Evolutionary conservation across 1,140 invertebrate species (phyloP), one percentile per base, ranked within the genome.

Genomic region (Gonatopus flavifemur): DNA sequence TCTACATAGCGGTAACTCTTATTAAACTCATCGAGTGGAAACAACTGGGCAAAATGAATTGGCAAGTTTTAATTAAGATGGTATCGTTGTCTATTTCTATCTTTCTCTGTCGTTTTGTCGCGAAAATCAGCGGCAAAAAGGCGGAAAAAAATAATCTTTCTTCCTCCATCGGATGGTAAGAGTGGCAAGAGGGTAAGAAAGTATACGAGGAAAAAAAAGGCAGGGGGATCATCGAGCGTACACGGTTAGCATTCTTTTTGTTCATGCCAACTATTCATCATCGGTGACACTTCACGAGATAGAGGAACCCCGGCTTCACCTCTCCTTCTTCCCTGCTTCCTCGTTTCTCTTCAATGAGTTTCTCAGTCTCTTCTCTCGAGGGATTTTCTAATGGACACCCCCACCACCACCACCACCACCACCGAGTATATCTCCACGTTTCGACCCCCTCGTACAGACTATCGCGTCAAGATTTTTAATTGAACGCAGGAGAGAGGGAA

Each of bases 11-110:
- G n/a, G n/a, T n/a, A n/a, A n/a, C n/a, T n/a, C n/a, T n/a, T n/a
- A n/a, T n/a, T n/a, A n/a, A n/a, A n/a, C 64, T 65, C 57, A 54
- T 52, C 49, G 49, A 43, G 57, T 57, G 53, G 57, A 63, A 60
- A 64, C 35, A 43, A 41, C 47, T 48, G 47, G 32, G 65, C 57
- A 59, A 76, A 78, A 78, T 78, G 74, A 78, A 78, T 78, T 71
- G 76, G 76, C 73, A 76, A 78, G 64, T 78, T 78, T 78, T 78
- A 78, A 78, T 78, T 77, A 78, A 78, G 76, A 78, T 78, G 58
- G 57, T 78, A 76, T 77, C 72, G 64, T 67, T 54, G 51, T 49
- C 53, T 57, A 54, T 54, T 62, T 50, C n/a, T 25, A 28, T 45
- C 56, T 49, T 60, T 52, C 39, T 38, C 24, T 54, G 45, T 59